A percentile compares a stretch with the other conserved stretches of the same genome.
Conservation (phyloP, 2,113 vertebrate species). For the Mastomys natalensis region DNA sequence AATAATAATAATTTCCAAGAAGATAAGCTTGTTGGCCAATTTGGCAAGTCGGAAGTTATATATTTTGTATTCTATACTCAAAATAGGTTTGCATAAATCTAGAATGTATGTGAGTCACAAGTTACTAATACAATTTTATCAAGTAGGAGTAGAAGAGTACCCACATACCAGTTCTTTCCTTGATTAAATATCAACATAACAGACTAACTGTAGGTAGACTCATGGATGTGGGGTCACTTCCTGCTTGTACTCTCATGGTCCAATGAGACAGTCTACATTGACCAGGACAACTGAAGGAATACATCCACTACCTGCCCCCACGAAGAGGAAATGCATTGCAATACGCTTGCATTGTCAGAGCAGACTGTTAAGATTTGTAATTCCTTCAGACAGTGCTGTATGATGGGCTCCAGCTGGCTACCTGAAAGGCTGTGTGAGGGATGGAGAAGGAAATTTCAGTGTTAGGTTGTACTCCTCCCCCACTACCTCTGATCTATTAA, state of each 20-base stretch:
- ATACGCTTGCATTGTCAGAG: not conserved
- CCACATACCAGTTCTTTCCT: not conserved
- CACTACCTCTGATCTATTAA: not conserved
- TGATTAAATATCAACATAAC: conserved; percentile 66
- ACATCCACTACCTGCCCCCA: not conserved
- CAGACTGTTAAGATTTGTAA: not conserved
- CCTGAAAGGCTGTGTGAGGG: not conserved
- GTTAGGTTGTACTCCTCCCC: not conserved
- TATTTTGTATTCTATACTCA: not conserved
- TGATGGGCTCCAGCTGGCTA: not conserved
- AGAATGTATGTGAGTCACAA: not conserved
- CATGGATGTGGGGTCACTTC: not conserved
- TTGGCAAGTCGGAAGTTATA: conserved; percentile 15
- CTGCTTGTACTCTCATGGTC: not conserved
- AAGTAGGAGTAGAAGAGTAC: not conserved
- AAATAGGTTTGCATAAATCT: not conserved
- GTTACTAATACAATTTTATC: conserved; percentile 26
- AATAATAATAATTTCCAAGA: conserved; percentile 28
- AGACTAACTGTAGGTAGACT: not conserved
- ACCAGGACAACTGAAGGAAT: not conserved
- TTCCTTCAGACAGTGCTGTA: not conserved
- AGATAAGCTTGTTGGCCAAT: not conserved
- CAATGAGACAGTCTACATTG: not conserved
- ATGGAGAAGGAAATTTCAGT: not conserved
- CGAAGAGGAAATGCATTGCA: not conserved